Percentiles rank a stretch among this genome's conserved stretches.
Conservation (phyloP, 2,797 vertebrate genomes). For the Champsocephalus gunnari region DNA sequence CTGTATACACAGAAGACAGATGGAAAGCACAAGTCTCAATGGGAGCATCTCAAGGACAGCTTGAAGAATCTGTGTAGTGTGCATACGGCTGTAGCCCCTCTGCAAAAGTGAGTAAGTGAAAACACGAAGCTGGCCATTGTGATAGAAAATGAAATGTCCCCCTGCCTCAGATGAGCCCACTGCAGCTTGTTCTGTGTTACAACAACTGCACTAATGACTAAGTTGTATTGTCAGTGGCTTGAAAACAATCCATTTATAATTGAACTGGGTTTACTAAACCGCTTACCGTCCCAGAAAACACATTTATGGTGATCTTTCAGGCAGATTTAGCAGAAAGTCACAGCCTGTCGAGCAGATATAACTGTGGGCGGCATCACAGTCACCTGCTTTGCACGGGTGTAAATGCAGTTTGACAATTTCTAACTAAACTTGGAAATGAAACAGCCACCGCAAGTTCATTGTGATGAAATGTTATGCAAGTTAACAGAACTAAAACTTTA, state of each 20-base stretch:
- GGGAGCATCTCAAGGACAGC: constrained; percentile 59
- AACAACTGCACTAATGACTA: constrained; percentile 21
- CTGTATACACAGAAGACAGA: constrained; percentile 40
- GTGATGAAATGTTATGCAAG: constrained; percentile 40
- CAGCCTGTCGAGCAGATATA: constrained; percentile 23
- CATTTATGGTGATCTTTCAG: constrained; percentile 11
- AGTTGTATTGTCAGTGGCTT: constrained; percentile 37
- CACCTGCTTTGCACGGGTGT: constrained; percentile 9
- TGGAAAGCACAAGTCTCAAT: constrained; percentile 43
- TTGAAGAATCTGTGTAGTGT: constrained; percentile 52
- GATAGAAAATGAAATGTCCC: constrained; percentile 59
- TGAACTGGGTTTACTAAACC: constrained; percentile 5
- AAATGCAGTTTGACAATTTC: constrained; percentile 40
- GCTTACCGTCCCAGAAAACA: constrained; percentile 21
- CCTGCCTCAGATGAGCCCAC: constrained; percentile 21
- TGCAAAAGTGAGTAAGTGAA: constrained; percentile 27
- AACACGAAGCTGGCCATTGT: constrained; percentile 45
- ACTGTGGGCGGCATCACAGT: constrained; percentile 21
- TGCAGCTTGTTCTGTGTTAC: constrained; percentile 33
- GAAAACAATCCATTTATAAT: constrained; percentile 36
- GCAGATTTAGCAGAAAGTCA: constrained; percentile 23
- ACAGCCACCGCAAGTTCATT: constrained; percentile 37
- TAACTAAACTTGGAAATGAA: constrained; percentile 36
- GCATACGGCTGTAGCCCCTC: constrained; percentile 39
- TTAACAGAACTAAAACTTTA: constrained; percentile 32